phyloP scores from a whole-genome alignment of 1,140 invertebrate genomes.

The Drosophila truncata region DNA sequence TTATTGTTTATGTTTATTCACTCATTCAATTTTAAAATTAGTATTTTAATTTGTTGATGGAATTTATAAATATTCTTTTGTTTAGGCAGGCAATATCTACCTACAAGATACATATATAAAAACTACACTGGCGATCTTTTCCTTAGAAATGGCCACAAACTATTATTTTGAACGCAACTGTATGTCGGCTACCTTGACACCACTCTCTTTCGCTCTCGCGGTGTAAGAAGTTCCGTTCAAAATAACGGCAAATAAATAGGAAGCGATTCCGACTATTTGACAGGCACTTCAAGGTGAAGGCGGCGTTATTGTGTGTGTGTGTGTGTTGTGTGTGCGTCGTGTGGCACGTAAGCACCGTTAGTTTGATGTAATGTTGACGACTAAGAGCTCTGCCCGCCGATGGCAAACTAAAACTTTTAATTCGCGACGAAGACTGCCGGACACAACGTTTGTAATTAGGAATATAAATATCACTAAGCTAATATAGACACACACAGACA shows the following conservation, averaged over 20 bases:
- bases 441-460: conserved; percentile 55
- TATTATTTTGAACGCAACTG: conserved; percentile 22
- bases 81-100: background rate
- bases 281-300: conserved; percentile 54
- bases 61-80: background rate
- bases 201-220: conserved; percentile 21
- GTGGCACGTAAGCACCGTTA: conserved; percentile 54
- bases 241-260: conserved; percentile 44
- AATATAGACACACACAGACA: conserved; percentile 49
- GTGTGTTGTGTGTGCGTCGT: conserved; percentile 19
- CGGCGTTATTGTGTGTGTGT: background rate
- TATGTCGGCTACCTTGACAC: conserved; percentile 49
- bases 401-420: conserved; percentile 51
- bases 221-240: conserved; percentile 48
- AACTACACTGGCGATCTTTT: background rate
- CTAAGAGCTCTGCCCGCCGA: conserved; percentile 35
- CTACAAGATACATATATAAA: background rate
- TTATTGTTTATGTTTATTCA: background rate
- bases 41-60: background rate
- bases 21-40: background rate
- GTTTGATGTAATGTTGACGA: conserved; percentile 31
- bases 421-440: conserved; percentile 23
- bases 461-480: conserved; percentile 65
- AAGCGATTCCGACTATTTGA: conserved; percentile 34
- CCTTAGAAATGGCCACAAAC: background rate